Base-by-base conservation (phyloP, 2,888 invertebrate species). In the Gerris lacustris region DNA sequence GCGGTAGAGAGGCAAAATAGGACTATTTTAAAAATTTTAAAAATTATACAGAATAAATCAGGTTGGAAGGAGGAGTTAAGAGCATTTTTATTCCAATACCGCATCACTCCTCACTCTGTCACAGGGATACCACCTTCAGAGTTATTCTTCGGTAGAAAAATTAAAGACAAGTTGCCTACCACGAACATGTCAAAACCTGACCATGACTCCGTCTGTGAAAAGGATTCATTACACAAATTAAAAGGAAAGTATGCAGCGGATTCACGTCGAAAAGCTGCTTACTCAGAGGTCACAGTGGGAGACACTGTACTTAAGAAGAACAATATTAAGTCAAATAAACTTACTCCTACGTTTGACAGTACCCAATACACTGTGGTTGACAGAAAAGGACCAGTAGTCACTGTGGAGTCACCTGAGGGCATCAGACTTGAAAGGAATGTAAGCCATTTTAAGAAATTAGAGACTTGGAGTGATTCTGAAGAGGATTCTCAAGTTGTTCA, bases 1-100 rank as follows among this genome's bases (percentile, higher is more conserved):
- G 76, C 76, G 69, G 77, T 77, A 0, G 78, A 78, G 68, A 75
- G 76, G 45, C 76, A 76, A 70, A 78, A 77, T 71, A 75, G 71
- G 44, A 75, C 74, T 67, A 73, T 78, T 6, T 72, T 76, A 44
- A 78, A 79, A 71, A 71, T 72, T 45, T 47, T 76, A 11, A 69
- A 74, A 72, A 76, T 75, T 55, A 74, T 75, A 45, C 72, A 63
- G 17, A 71, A 64, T n/a, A 66, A 63, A 5, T 63, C 63, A 71
- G 67, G 75, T 68, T 77, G 75, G 76, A 74, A 72, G 68, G 70
- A 71, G 11, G 74, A 76, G 72, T 67, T 76, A 70, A 55, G 73
- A 9, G 69, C 67, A 7, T 76, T 73, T 68, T 66, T 76, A 15
- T 67, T 75, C n/a, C 69, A 47, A 47, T 76, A 75, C 66, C 71